Evolutionary conservation across 2,888 invertebrate genomes (phyloP).

Genomic region (Unio delphinus): DNA sequence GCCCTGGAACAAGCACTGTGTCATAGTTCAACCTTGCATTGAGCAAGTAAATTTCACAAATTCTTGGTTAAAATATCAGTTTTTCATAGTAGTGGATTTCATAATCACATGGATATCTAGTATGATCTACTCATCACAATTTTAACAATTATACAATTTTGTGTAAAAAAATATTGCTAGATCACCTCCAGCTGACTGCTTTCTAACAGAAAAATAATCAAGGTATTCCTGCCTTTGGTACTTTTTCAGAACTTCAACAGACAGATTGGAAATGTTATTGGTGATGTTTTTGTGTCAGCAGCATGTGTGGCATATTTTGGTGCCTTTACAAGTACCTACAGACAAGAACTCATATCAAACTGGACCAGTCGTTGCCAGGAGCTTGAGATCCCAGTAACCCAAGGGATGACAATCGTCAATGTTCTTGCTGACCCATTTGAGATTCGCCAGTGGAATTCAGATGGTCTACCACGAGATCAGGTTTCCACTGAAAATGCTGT

Average conservation of each 20-base stretch:
- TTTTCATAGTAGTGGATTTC: too few relatives aligned
- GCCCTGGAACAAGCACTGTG: too few relatives aligned
- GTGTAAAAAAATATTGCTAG: neutral
- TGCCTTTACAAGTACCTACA: constrained; percentile 70
- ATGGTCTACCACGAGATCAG: constrained; percentile 71
- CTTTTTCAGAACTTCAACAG: constrained; percentile 62
- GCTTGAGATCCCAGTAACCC: constrained; percentile 81
- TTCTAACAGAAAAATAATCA: neutral
- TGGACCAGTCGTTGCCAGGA: constrained; percentile 82
- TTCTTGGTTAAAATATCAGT: too few relatives aligned
- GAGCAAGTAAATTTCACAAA: too few relatives aligned
- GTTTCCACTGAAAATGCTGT: constrained; percentile 73
- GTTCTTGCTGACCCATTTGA: constrained; percentile 74
- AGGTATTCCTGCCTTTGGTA: neutral
- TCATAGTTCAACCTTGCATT: too few relatives aligned
- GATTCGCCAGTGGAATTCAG: constrained; percentile 76
- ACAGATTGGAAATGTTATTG: constrained; percentile 70
- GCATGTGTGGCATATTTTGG: constrained; percentile 73
- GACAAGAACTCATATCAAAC: constrained; percentile 74
- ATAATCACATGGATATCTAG: too few relatives aligned
- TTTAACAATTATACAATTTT: too few relatives aligned
- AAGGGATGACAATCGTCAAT: constrained; percentile 77
- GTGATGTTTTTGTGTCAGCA: constrained; percentile 72
- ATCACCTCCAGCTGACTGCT: neutral
- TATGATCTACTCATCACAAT: too few relatives aligned